phyloP scores from a whole-genome alignment of 2,888 invertebrate species.

The Melinaea menophilus region DNA sequence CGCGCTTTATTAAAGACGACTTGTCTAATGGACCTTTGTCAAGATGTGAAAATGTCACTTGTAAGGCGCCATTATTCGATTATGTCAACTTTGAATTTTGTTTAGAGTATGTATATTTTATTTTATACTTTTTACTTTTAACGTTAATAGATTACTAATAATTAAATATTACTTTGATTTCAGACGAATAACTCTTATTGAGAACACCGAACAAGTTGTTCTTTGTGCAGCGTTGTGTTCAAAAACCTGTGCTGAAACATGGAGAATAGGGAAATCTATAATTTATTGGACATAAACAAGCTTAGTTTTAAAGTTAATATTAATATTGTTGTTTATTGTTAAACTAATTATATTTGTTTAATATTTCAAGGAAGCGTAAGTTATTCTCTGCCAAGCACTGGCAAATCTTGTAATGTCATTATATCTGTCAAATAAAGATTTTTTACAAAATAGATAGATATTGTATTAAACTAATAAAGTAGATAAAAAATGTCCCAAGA shows the following conservation, averaged over 20 bases:
- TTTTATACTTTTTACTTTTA: neutral
- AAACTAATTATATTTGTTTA: conserved; percentile 11
- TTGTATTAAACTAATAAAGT: too few species aligned
- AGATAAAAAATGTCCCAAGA: conserved; percentile 14
- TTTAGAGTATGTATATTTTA: conserved; percentile 54
- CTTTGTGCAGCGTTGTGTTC: conserved; percentile 66
- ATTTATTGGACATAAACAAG: conserved; percentile 47
- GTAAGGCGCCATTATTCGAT: conserved; percentile 64
- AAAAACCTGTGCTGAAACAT: conserved; percentile 55
- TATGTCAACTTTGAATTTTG: conserved; percentile 61
- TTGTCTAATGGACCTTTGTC: conserved; percentile 64
- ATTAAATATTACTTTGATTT: conserved; percentile 33
- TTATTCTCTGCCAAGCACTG: neutral
- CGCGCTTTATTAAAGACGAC: conserved; percentile 54
- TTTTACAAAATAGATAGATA: conserved; percentile 2
- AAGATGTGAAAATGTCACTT: conserved; percentile 62
- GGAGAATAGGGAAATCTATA: conserved; percentile 54
- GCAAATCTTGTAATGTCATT: too few species aligned
- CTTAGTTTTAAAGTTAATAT: neutral
- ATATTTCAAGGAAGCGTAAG: conserved; percentile 3
- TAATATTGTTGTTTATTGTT: neutral
- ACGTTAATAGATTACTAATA: neutral
- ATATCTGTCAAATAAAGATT: conserved; percentile 7
- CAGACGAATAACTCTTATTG: conserved; percentile 66
- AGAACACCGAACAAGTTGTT: conserved; percentile 56